Base-by-base conservation (phyloP, 2,797 vertebrate species). In the Muraenolepis orangiensis region DNA sequence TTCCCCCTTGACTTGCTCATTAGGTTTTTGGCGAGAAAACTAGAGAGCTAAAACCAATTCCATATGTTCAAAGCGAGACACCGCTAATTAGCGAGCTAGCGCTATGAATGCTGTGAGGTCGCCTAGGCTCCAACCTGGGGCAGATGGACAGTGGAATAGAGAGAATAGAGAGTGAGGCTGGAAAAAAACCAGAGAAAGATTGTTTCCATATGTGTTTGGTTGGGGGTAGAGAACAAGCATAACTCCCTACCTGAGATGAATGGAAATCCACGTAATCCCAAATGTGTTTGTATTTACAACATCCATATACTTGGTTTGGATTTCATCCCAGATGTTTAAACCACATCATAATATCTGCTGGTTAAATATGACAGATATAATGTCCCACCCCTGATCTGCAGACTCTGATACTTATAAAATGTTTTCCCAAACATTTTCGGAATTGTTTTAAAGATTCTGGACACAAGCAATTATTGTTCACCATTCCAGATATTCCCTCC, bases 21-120 rank as follows among this genome's bases (percentile, higher is more conserved):
- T 93, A 91, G 77, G n/a, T 87, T 86, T 69, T 76, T 30, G 76
- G 72, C 76, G 67, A 32, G 31, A 72, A 32, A 73, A 66, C 82
- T 71, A n/a, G 79, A 81, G 86, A n/a, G 89, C 74, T 81, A 75
- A 90, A 92, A 93, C 86, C 82, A 91, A 92, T 84, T 79, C 90
- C 91, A 92, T 81, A 89, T 93, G 89, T 72, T 85, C 81, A 84
- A 85, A 85, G 88, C 78, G 73, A 85, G 86, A 90, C 78, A 90
- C 87, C 85, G 81, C 84, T 85, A 87, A 89, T 92, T 89, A 91
- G 87, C 64, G 78, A 78, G 81, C 81, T 76, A 84, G 87, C 73
- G 66, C 80, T 86, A 87, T 91, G 84, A 82, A 87, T 91, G 84
- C 81, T 29, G 64, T 74, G 26, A 88, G 87, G 86, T 79, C 87